Evolutionary conservation across 2,113 vertebrate species (phyloP), one percentile per base, ranked within the genome.

Genomic region (Abramis brama): DNA sequence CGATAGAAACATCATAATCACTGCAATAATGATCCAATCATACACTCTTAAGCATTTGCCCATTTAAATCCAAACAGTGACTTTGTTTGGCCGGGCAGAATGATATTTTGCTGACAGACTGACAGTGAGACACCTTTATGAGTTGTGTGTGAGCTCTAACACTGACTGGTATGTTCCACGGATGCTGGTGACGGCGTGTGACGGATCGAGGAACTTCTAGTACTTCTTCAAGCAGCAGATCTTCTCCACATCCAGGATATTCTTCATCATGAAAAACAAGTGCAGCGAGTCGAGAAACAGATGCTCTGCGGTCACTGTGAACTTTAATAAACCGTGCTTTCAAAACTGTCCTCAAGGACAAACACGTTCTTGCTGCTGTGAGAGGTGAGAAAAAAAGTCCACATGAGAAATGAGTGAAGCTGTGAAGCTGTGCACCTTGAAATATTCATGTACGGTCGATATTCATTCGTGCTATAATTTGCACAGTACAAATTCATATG

Each of bases 291-390:
- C 4, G 10, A 39, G 66, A 39, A 70, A 70, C 33, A 36, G 66
- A 36, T 36, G 30, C 15, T 73, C 70, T 73, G 39, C 70, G 13
- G 73, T 76, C 73, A 52, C 73, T 76, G n/a, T 47, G 45, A 76
- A 47, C 73, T 76, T 76, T 76, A 76, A 52, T 76, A 76, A 76
- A 52, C 2, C 2, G n/a, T 52, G 73, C 27, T 47, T 50, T 75
- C 23, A 4, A 5, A 70, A 10, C 33, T 23, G 30, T 15, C 5
- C 66, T 70, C 30, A 47, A 76, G 74, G 74, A 76, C 74, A 52
- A 76, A 74, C 70, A 45, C 39, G 0, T 52, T 52, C n/a, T 17
- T 1, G 43, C 73, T 76, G 45, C 73, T 47, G 45, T 25, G 23
- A 76, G 45, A 76, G 73, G 45, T 50, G 73, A 76, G 73, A 7